These are phyloP conservation scores for Elegia similella DNA, from an alignment of 2,888 invertebrate genomes.

Conservation along the genomic window DNA sequence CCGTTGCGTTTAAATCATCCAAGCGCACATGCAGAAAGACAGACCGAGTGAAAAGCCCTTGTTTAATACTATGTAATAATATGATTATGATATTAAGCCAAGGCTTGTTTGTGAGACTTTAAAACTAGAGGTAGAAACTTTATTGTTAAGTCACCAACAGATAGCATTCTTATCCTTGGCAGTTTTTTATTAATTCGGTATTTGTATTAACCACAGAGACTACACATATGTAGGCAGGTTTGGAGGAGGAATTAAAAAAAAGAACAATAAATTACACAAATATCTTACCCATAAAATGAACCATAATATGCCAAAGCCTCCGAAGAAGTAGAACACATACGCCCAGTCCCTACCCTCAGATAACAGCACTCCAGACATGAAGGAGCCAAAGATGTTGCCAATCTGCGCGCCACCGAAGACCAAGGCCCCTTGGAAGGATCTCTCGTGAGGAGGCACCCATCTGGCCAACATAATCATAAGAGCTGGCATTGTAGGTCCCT, in stretches of 20 bases:
- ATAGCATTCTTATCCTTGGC: too few relatives aligned
- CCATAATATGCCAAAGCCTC: slow-evolving; percentile 79
- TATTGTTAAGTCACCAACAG: too few relatives aligned
- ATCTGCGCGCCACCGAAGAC: slow-evolving; percentile 83
- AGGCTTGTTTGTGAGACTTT: too few relatives aligned
- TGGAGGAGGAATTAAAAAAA: not conserved
- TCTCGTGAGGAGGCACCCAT: slow-evolving; percentile 83
- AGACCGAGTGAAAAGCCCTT: too few relatives aligned
- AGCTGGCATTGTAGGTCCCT: slow-evolving; percentile 89
- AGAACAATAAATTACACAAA: not conserved
- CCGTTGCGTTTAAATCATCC: too few relatives aligned
- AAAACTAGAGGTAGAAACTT: too few relatives aligned
- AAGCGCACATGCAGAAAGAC: too few relatives aligned
- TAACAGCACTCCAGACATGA: slow-evolving; percentile 77
- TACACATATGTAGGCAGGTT: too few relatives aligned
- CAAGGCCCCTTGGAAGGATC: slow-evolving; percentile 81
- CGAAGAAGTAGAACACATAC: slow-evolving; percentile 82
- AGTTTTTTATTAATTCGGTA: too few relatives aligned
- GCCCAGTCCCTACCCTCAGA: slow-evolving; percentile 76
- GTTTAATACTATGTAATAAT: too few relatives aligned
- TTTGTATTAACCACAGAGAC: too few relatives aligned
- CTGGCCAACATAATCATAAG: slow-evolving; percentile 83
- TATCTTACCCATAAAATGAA: slow-evolving; percentile 71
- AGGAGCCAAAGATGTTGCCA: slow-evolving; percentile 79
- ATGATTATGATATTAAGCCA: too few relatives aligned